phyloP scores from a whole-genome alignment of 2,888 invertebrate genomes.

The Ophioninae sp. region DNA sequence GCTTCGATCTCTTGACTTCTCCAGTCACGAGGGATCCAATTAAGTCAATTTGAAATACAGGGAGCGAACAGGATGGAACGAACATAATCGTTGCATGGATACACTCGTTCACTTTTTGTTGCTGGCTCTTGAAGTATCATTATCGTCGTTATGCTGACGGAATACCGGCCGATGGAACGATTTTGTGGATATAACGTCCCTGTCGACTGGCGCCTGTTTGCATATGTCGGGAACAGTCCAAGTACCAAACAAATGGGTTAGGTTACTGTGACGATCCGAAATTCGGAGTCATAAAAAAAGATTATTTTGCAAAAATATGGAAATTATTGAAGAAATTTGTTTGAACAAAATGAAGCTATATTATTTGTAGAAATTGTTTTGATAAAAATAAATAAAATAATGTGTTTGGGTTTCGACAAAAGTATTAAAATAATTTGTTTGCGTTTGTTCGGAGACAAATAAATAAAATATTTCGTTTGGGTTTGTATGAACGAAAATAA shows the following conservation, averaged over 20 bases:
- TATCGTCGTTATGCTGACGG: background rate
- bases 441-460: too few relatives aligned
- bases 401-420: too few relatives aligned
- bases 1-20: slow-evolving; percentile 22
- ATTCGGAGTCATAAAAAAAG: too few relatives aligned
- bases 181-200: background rate
- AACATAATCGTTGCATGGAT: slow-evolving; percentile 23
- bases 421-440: too few relatives aligned
- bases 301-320: too few relatives aligned
- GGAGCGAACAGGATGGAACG: slow-evolving; percentile 6
- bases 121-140: slow-evolving; percentile 2
- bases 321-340: too few relatives aligned
- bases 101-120: background rate
- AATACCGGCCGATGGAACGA: background rate
- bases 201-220: background rate
- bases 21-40: slow-evolving; percentile 27
- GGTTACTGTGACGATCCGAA: too few relatives aligned
- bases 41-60: slow-evolving; percentile 46
- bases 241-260: background rate
- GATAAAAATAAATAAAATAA: too few relatives aligned
- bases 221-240: background rate
- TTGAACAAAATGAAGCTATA: too few relatives aligned
- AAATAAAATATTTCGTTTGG: too few relatives aligned
- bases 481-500: too few relatives aligned
- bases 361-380: too few relatives aligned